Base-by-base conservation (phyloP, 2,113 vertebrate genomes). In the Oryzias celebensis region DNA sequence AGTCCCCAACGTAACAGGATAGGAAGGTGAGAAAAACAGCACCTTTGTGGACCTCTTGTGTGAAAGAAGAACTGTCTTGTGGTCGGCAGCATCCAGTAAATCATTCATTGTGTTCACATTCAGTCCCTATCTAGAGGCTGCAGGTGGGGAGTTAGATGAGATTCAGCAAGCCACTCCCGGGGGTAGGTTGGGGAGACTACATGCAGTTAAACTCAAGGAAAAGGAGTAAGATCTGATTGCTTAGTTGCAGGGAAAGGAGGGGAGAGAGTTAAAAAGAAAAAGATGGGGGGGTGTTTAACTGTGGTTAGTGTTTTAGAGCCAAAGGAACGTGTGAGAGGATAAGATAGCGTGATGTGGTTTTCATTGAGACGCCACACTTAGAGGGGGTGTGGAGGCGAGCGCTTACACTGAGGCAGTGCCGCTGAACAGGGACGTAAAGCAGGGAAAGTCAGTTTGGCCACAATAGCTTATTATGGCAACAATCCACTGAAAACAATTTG, bases 311-410 rank as follows among this genome's bases (percentile, higher is more conserved):
- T 20, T 61, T 50, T 60, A 59, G 77, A 78, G 81, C 73, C 82
- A 85, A 62, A 87, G 87, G 87, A 89, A 90, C 79, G 44, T 74
- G 89, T 90, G 89, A 87, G 80, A 81, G 70, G 85, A 87, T 86
- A 82, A 89, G 86, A 89, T 90, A 90, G 82, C 81, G 17, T 63
- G 44, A 79, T 87, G 85, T 83, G 85, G 88, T 89, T 90, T 89
- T 63, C 70, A 73, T 23, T 80, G 68, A 75, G 75, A 74, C 70
- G 78, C 83, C 77, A 78, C 77, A 67, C 58, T 52, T 62, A 43
- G 70, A 62, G 63, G 71, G 60, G 68, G 51, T 54, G 56, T 48
- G 22, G 71, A 74, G 71, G 71, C 72, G 59, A 80, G 68, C 52
- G 50, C 49, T 53, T 55, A 53, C 23, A 20, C 68, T 50, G 49